Conservation (phyloP, 2,797 vertebrate species). For the Helarctos malayanus region DNA sequence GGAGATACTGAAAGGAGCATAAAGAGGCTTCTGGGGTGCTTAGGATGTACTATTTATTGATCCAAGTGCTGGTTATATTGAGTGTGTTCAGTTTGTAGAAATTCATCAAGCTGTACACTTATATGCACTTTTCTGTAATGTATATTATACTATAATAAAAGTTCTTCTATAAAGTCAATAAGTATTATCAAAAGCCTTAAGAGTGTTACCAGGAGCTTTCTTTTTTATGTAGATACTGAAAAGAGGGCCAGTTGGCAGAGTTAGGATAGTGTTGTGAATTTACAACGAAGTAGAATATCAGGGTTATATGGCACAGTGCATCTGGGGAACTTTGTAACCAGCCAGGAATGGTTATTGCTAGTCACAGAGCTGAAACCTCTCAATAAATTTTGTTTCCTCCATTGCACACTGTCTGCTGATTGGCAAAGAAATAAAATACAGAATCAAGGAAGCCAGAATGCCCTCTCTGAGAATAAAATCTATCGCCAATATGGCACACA, state of each 20-base stretch:
- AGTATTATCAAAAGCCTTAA: constrained; percentile 60
- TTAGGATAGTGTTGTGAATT: constrained; percentile 58
- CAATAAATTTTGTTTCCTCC: constrained; percentile 76
- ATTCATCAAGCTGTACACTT: neutral
- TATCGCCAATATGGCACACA: constrained; percentile 66
- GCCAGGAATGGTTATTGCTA: constrained; percentile 78
- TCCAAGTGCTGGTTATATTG: neutral
- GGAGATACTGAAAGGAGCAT: neutral
- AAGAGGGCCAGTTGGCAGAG: constrained; percentile 56
- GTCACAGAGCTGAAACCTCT: constrained; percentile 69
- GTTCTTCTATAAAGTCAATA: constrained; percentile 40
- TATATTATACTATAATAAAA: constrained; percentile 40
- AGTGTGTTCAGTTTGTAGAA: constrained; percentile 24
- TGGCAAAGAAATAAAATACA: constrained; percentile 79
- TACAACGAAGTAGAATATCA: constrained; percentile 64
- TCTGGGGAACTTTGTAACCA: constrained; percentile 72
- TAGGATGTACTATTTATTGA: neutral
- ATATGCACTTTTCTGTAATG: neutral
- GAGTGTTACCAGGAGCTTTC: constrained; percentile 24
- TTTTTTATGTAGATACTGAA: constrained; percentile 63
- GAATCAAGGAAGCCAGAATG: constrained; percentile 72
- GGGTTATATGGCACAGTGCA: constrained; percentile 64
- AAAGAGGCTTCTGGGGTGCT: neutral
- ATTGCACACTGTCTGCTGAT: constrained; percentile 60
- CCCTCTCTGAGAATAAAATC: constrained; percentile 70